Percentiles rank a stretch among this genome's conserved stretches.
Evolutionary conservation across 2,888 invertebrate species (phyloP).

Genomic region (Caenorhabditis sp.): DNA sequence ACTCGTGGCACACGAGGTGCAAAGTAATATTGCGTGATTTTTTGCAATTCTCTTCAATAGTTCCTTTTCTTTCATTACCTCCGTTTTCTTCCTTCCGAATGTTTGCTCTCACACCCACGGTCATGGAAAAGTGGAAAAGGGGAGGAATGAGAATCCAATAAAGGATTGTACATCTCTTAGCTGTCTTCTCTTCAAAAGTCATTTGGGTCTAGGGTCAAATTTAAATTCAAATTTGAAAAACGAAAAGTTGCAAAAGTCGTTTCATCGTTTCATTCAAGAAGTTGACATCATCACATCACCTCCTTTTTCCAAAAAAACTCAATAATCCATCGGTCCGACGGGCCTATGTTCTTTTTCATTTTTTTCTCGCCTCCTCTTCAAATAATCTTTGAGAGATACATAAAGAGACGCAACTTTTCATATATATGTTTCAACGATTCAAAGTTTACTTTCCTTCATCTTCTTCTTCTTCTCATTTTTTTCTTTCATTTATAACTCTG

Average conservation of each 20-base stretch:
- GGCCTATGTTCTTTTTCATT: conserved; percentile 41
- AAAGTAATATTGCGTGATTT: not conserved
- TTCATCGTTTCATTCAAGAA: too few relatives aligned
- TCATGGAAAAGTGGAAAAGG: not conserved
- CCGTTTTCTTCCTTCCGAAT: conserved; percentile 5
- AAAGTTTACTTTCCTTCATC: not conserved
- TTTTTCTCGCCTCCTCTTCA: conserved; percentile 17
- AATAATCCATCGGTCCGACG: conserved; percentile 15
- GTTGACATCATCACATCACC: conserved; percentile 53
- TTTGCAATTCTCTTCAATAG: not conserved
- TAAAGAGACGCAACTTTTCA: conserved; percentile 29
- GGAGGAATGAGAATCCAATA: not conserved
- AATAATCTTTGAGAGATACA: conserved; percentile 46
- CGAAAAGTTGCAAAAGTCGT: conserved; percentile 21
- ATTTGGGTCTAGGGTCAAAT: too few relatives aligned
- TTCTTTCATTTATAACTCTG: not conserved
- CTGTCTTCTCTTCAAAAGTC: not conserved
- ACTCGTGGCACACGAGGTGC: not conserved
- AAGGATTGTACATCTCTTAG: conserved; percentile 4
- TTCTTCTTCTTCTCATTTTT: conserved; percentile 2
- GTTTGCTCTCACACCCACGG: conserved; percentile 7
- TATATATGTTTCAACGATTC: conserved; percentile 2
- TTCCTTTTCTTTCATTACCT: not conserved
- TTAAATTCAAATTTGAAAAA: conserved; percentile 1
- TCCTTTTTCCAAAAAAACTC: conserved; percentile 26